phyloP scores from a whole-genome alignment of 2,797 vertebrate genomes.

The Perdix hodgsoniae region DNA sequence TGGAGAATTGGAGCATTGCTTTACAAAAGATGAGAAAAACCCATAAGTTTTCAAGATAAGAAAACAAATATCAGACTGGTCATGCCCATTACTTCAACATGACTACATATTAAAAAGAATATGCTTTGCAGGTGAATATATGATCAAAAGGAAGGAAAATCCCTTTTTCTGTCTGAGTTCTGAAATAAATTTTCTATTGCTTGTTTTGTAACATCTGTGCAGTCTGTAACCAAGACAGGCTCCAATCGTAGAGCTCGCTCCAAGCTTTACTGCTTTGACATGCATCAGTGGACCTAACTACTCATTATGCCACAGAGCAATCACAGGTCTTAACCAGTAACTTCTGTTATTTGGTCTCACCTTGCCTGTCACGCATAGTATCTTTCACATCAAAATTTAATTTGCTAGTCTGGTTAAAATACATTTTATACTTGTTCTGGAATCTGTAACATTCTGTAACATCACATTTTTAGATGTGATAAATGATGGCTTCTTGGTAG shows the following conservation, averaged over 20 bases:
- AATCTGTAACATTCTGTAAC: background rate
- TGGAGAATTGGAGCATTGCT: background rate
- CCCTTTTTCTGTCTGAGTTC: background rate
- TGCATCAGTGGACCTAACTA: background rate
- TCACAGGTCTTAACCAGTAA: background rate
- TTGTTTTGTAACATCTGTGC: background rate
- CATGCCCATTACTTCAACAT: background rate
- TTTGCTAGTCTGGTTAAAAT: background rate
- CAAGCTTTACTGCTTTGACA: background rate
- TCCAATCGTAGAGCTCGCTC: background rate
- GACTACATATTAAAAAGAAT: background rate
- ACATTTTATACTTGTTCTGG: background rate
- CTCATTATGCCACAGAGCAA: background rate
- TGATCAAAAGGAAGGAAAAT: background rate
- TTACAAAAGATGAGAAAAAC: background rate
- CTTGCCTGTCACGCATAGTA: background rate
- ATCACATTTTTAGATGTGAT: background rate
- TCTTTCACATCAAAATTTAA: background rate
- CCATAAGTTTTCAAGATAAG: background rate
- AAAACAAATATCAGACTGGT: background rate
- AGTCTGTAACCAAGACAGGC: background rate
- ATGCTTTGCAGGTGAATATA: background rate
- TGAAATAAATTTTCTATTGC: accelerated
- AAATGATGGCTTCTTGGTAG: background rate
- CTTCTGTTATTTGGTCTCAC: background rate